Base-by-base conservation (phyloP, 2,888 invertebrate species). In the Leucophenga montana region DNA sequence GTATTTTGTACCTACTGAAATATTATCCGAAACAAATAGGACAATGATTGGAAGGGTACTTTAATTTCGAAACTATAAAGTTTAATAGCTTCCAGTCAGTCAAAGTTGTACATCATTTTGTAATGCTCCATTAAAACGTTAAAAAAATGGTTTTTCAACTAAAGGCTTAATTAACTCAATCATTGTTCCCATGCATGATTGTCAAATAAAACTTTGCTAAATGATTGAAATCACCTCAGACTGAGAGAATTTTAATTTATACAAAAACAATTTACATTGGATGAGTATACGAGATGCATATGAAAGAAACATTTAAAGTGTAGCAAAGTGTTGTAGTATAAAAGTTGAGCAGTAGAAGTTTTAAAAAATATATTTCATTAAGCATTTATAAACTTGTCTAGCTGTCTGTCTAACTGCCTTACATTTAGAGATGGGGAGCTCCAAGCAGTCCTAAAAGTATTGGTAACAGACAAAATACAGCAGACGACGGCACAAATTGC, bases 291-390 rank as follows among this genome's bases (percentile, higher is more conserved):
- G 33, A 5, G 33, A 33, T 33, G 8, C 3, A 33, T 11, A 56
- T 2, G 27, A 14, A 18, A 50, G 18, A 22, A 56, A 56, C 56
- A 22, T 56, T 56, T 56, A 22, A 56, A 56, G 11, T 56, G 27
- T 39, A 3, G 56, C 22, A 56, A 50, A 46, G 3, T 2, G 46
- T 14, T 11, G 11, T 5, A 56, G 39, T 8, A 22, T 22, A 56
- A 22, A 56, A 56, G 56, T 56, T 20, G 8, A 8, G 56, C 56
- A 54, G 11, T 54, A 27, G 22, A 56, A 22, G 27, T 56, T 56
- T 74, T 75, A 71, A 62, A 71, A 78, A 80, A 77, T 77, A 77
- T 77, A 80, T 80, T 77, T 80, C 80, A 82, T 80, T 78, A 80
- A 80, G 80, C 70, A 80, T 80, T 76, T 79, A 80, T 76, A 70